Evolutionary conservation across 2,113 vertebrate genomes (phyloP).

Genomic region (Spea bombifrons): DNA sequence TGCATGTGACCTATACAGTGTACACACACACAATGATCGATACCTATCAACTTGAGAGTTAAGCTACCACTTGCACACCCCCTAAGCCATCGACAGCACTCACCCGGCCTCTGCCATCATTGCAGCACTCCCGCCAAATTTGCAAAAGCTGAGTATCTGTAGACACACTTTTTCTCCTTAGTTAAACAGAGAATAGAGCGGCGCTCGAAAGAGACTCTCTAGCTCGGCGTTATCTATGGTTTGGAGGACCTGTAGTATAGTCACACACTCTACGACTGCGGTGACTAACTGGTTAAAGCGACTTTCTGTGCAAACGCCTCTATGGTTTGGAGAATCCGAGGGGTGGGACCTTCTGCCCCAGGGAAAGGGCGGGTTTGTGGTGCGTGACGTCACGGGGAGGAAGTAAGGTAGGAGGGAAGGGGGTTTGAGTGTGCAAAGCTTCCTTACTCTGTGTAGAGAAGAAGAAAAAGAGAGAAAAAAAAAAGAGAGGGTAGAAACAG

Average conservation of each 20-base stretch:
- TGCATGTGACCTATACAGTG: no score
- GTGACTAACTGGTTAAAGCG: background rate
- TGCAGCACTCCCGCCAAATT: constrained; percentile 18
- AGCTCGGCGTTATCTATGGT: background rate
- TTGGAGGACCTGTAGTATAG: background rate
- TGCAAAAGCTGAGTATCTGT: background rate
- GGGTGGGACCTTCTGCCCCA: background rate
- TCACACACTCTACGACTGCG: background rate
- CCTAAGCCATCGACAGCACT: background rate
- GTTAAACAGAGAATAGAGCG: no score
- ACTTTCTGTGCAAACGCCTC: background rate
- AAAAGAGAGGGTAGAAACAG: background rate
- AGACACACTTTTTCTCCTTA: no score
- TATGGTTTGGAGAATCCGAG: constrained; percentile 13
- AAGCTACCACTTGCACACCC: background rate
- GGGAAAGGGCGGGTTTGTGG: background rate
- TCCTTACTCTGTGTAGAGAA: background rate
- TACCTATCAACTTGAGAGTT: background rate
- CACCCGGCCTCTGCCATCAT: constrained; percentile 35
- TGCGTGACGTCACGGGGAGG: constrained; percentile 23
- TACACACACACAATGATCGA: no score
- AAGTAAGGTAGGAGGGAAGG: constrained; percentile 9
- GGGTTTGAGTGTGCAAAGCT: constrained; percentile 11
- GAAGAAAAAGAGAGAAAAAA: constrained; percentile 5
- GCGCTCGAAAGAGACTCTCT: background rate